phyloP scores from a whole-genome alignment of 1,140 invertebrate species.

The Ips nitidus region DNA sequence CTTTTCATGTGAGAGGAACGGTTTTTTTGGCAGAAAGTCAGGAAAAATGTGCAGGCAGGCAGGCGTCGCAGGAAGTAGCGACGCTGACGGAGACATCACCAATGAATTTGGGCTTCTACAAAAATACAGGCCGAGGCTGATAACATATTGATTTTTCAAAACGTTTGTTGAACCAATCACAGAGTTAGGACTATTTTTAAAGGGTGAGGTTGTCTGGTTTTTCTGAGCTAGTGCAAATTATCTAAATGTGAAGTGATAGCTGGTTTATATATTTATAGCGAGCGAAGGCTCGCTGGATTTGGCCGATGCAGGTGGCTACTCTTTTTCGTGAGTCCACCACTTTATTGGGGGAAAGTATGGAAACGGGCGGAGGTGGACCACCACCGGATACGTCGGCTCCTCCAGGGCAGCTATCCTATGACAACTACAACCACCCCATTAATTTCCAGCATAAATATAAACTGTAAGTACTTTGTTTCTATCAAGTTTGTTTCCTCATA shows the following conservation, averaged over 20 bases:
- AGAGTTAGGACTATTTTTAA: slow-evolving; percentile 54
- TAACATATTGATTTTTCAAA: slow-evolving; percentile 55
- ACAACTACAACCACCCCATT: slow-evolving; percentile 49
- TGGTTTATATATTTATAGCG: slow-evolving; percentile 42
- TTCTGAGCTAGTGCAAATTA: slow-evolving; percentile 47
- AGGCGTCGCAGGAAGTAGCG: slow-evolving; percentile 49
- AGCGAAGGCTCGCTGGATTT: slow-evolving; percentile 44
- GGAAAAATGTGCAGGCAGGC: slow-evolving; percentile 44
- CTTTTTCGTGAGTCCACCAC: slow-evolving; percentile 69
- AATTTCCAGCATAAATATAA: slow-evolving; percentile 52
- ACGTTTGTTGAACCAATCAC: slow-evolving; percentile 55
- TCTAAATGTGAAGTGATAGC: slow-evolving; percentile 47
- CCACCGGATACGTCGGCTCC: slow-evolving; percentile 45
- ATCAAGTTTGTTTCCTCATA: slow-evolving; percentile 19
- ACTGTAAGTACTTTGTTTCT: slow-evolving; percentile 48
- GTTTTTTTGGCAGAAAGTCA: too few species aligned
- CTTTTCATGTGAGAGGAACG: too few species aligned
- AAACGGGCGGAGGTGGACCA: slow-evolving; percentile 53
- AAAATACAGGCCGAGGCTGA: slow-evolving; percentile 52
- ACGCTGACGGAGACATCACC: slow-evolving; percentile 49
- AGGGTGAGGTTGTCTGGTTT: slow-evolving; percentile 54
- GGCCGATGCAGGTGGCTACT: slow-evolving; percentile 68
- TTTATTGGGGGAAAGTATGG: slow-evolving; percentile 64
- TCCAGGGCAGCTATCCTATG: slow-evolving; percentile 48
- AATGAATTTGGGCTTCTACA: slow-evolving; percentile 50